Conservation (phyloP, 2,113 vertebrate species). For the Bufo bufo region DNA sequence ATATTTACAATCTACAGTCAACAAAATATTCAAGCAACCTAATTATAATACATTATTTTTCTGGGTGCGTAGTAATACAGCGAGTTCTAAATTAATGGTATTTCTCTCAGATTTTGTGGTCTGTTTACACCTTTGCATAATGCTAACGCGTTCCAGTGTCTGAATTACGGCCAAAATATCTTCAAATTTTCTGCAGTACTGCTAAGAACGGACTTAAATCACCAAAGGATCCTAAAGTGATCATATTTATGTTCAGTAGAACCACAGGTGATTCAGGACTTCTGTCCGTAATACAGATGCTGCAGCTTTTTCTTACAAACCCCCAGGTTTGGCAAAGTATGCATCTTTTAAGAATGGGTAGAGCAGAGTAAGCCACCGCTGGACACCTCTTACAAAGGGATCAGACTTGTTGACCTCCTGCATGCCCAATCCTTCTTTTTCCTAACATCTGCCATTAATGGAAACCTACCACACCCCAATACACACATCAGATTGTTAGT, state of each 20-base stretch:
- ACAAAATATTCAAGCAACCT: background rate
- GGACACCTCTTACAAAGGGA: too few species aligned
- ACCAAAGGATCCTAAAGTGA: background rate
- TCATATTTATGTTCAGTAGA: background rate
- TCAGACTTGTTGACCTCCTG: too few species aligned
- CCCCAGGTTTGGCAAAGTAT: too few species aligned
- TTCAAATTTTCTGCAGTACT: background rate
- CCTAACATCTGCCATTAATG: too few species aligned
- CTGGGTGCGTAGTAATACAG: background rate
- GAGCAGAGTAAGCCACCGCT: too few species aligned
- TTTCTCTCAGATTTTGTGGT: background rate
- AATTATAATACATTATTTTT: background rate
- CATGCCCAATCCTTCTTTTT: too few species aligned
- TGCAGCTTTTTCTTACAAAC: background rate
- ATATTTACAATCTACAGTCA: constrained; percentile 15
- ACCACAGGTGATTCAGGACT: background rate
- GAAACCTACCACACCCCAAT: too few species aligned
- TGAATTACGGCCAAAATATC: background rate
- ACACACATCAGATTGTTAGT: too few species aligned
- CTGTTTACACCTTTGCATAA: background rate
- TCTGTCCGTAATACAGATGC: background rate
- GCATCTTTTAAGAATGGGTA: too few species aligned
- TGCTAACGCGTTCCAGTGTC: background rate
- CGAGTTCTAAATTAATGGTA: background rate
- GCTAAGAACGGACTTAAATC: background rate